Conservation (phyloP, 1,140 invertebrate species). For the Grapholita molesta region DNA sequence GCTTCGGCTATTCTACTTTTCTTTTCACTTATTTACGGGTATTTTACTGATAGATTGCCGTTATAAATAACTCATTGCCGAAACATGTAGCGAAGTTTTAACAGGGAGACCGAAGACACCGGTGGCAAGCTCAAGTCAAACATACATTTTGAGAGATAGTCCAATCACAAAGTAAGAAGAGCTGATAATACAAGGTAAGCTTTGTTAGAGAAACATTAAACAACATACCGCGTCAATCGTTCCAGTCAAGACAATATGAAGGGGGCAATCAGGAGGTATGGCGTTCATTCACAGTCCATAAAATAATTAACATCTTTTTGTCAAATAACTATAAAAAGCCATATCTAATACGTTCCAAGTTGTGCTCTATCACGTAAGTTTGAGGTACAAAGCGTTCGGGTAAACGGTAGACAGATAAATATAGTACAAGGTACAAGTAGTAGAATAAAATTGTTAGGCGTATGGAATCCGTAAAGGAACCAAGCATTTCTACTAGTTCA, state of each 20-base stretch:
- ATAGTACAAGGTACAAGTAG: slow-evolving; percentile 27
- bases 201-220: slow-evolving; percentile 29
- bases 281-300: slow-evolving; percentile 39
- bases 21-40: background rate
- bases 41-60: background rate
- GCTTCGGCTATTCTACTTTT: slow-evolving; percentile 15
- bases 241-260: background rate
- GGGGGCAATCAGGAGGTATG: slow-evolving; percentile 26
- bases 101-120: slow-evolving; percentile 35
- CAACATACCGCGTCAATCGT: slow-evolving; percentile 31
- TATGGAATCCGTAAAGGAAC: slow-evolving; percentile 47
- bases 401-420: slow-evolving; percentile 36
- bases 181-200: slow-evolving; percentile 32
- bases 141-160: slow-evolving; percentile 27
- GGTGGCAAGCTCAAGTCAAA: slow-evolving; percentile 27
- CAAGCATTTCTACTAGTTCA: slow-evolving; percentile 63
- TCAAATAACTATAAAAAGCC: slow-evolving; percentile 61
- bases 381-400: slow-evolving; percentile 53
- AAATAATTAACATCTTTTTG: slow-evolving; percentile 33
- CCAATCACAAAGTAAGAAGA: slow-evolving; percentile 29
- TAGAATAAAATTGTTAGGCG: slow-evolving; percentile 34
- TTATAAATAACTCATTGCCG: slow-evolving; percentile 23
- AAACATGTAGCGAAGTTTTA: slow-evolving; percentile 35
- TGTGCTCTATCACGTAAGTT: slow-evolving; percentile 56
- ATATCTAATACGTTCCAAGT: slow-evolving; percentile 49